A percentile compares a stretch with the other conserved stretches of the same genome.
phyloP scores from a whole-genome alignment of 2,888 invertebrate species.

The Drosophila colorata region DNA sequence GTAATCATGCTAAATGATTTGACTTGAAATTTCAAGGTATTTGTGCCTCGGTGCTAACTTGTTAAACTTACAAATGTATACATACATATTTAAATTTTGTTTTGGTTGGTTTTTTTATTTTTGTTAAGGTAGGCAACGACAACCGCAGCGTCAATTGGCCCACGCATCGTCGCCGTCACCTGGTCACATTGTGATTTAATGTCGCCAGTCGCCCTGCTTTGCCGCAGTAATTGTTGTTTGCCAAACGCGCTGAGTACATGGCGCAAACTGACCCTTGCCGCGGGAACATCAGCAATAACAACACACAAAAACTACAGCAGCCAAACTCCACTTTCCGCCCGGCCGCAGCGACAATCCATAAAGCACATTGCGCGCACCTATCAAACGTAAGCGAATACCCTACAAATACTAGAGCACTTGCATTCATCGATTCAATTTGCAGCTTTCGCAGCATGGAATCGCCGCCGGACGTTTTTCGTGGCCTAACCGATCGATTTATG shows the following conservation, averaged over 20 bases:
- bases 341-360: neutral
- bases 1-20: neutral
- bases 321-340: neutral
- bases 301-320: conserved; percentile 4
- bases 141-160: conserved; percentile 2
- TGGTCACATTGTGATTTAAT: conserved; percentile 56
- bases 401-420: neutral
- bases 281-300: conserved; percentile 18
- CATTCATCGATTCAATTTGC: neutral
- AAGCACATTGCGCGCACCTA: conserved; percentile 11
- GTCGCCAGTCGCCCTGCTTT: conserved; percentile 60
- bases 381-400: conserved; percentile 29
- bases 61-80: neutral
- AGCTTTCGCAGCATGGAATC: conserved; percentile 70
- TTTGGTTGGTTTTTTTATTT: neutral
- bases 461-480: conserved; percentile 85
- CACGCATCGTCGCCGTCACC: conserved; percentile 9
- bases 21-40: neutral
- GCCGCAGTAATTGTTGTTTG: conserved; percentile 61
- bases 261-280: conserved; percentile 27
- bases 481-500: conserved; percentile 88
- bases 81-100: neutral
- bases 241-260: conserved; percentile 52
- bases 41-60: neutral
- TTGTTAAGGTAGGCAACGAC: conserved; percentile 1